These are phyloP conservation scores for Nothura maculosa DNA, from an alignment of 2,797 vertebrate genomes.

Conservation along the genomic window DNA sequence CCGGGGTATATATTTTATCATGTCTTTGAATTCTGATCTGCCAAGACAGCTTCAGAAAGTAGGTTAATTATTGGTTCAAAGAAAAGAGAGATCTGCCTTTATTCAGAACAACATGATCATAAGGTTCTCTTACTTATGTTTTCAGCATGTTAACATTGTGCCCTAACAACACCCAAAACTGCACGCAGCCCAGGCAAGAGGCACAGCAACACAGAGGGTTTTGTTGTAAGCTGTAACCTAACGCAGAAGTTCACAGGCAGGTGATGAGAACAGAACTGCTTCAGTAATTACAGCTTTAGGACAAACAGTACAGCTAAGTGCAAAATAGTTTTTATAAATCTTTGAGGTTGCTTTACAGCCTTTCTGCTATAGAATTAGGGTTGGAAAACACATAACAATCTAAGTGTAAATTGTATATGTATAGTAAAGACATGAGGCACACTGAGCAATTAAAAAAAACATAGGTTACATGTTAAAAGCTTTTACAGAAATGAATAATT, in stretches of 20 bases:
- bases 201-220: background rate
- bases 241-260: background rate
- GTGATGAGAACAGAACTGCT: background rate
- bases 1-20: fast-evolving
- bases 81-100: background rate
- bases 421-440: background rate
- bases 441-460: background rate
- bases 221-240: background rate
- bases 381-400: background rate
- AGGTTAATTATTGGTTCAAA: background rate
- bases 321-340: background rate
- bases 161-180: background rate
- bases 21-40: background rate
- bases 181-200: background rate
- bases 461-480: background rate
- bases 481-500: background rate
- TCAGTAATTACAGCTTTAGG: background rate
- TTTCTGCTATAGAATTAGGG: background rate
- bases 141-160: background rate
- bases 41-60: background rate
- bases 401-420: background rate
- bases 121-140: background rate
- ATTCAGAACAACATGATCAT: background rate
- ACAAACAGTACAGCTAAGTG: conserved; percentile 6
- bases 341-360: background rate